phyloP scores from a whole-genome alignment of 2,797 vertebrate genomes.

The Rhinichthys osculus region DNA sequence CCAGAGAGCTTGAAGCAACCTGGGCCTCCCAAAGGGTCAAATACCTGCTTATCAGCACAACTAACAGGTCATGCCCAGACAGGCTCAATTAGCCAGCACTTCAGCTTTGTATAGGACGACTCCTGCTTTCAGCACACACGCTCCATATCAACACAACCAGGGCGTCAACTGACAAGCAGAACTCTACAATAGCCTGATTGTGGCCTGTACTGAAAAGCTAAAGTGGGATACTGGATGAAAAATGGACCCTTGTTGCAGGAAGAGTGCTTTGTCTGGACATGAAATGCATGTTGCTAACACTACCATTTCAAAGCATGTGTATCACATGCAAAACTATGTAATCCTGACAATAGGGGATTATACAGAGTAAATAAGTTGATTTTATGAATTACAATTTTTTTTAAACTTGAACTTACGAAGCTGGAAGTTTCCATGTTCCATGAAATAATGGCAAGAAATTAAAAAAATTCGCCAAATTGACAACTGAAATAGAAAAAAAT shows the following conservation, averaged over 20 bases:
- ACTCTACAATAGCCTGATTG: conserved; percentile 76
- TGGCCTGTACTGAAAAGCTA: conserved; percentile 65
- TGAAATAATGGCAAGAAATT: background rate
- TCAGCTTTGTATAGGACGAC: conserved; percentile 69
- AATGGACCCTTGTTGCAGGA: conserved; percentile 55
- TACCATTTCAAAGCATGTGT: background rate
- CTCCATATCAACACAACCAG: conserved; percentile 77
- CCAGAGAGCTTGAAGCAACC: conserved; percentile 49
- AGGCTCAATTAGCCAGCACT: conserved; percentile 80
- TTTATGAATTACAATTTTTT: background rate
- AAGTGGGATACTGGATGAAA: conserved; percentile 62
- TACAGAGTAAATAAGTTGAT: background rate
- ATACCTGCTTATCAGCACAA: conserved; percentile 79
- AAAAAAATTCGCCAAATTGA: background rate
- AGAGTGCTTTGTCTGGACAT: conserved; percentile 30
- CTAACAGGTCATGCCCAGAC: conserved; percentile 76
- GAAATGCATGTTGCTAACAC: background rate
- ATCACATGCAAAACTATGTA: background rate
- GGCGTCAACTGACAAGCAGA: conserved; percentile 74
- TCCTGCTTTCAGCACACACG: conserved; percentile 71
- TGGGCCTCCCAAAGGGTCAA: conserved; percentile 68
- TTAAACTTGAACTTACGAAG: background rate
- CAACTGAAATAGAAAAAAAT: background rate
- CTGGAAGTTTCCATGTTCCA: background rate
- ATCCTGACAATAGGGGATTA: background rate